These are phyloP conservation scores for Spea multiplicata DNA, from an alignment of 2,113 vertebrate species.

Conservation along the genomic window DNA sequence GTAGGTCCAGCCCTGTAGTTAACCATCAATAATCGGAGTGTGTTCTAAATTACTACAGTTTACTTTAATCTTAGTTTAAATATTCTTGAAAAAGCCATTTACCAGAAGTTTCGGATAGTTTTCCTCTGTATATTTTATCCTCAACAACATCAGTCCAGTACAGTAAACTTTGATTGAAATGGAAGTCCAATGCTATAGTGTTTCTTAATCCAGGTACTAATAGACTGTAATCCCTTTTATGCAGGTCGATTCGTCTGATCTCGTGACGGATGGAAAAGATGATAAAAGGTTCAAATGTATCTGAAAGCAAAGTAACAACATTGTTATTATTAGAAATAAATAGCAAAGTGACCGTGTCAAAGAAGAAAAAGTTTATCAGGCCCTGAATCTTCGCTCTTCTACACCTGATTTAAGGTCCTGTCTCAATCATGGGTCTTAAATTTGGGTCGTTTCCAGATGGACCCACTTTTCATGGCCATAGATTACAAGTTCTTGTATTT, in stretches of 20 bases:
- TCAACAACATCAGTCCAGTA: slow-evolving; percentile 99
- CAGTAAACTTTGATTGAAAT: slow-evolving; percentile 91
- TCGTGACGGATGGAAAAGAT: slow-evolving; percentile 99
- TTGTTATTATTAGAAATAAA: not conserved
- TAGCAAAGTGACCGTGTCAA: too few relatives aligned
- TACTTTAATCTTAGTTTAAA: too few relatives aligned
- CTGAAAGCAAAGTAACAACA: slow-evolving; percentile 63
- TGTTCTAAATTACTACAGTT: too few relatives aligned
- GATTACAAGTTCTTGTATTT: too few relatives aligned
- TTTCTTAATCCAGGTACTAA: slow-evolving; percentile 93
- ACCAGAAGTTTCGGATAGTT: slow-evolving; percentile 92
- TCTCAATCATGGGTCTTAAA: too few relatives aligned
- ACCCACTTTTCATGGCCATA: too few relatives aligned
- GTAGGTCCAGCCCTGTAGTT: too few relatives aligned
- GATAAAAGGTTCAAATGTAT: slow-evolving; percentile 97
- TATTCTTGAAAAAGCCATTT: slow-evolving; percentile 27
- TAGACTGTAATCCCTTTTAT: slow-evolving; percentile 94
- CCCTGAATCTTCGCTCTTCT: too few relatives aligned
- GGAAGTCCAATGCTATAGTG: slow-evolving; percentile 96
- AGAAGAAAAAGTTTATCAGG: too few relatives aligned
- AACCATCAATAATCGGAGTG: too few relatives aligned
- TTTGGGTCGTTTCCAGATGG: too few relatives aligned
- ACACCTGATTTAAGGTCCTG: too few relatives aligned
- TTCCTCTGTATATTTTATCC: slow-evolving; percentile 97
- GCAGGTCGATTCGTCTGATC: slow-evolving; percentile 96